These are phyloP conservation scores for Silvanus unidentatus DNA, from an alignment of 2,888 invertebrate species.

Conservation along the genomic window DNA sequence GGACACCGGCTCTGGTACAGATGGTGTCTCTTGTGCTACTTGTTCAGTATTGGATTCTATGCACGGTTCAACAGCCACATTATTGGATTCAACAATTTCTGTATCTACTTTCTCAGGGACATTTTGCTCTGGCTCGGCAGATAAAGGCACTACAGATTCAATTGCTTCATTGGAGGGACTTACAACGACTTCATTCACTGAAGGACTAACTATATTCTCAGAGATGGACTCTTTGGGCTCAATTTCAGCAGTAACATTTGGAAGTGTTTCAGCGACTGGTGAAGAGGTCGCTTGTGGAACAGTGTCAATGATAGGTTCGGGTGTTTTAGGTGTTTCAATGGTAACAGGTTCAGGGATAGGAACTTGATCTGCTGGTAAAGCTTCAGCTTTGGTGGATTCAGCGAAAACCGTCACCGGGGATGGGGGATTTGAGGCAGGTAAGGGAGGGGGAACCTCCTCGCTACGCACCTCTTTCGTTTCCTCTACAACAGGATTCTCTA, in stretches of 20 bases:
- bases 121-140: no score
- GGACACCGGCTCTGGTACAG: not conserved
- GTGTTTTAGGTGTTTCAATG: conserved; percentile 16
- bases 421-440: conserved; percentile 69
- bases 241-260: conserved; percentile 6
- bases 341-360: conserved; percentile 16
- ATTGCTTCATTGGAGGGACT: no score
- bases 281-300: conserved; percentile 9
- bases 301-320: conserved; percentile 10
- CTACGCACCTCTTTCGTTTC: conserved; percentile 53
- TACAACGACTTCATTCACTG: conserved; percentile 6
- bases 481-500: conserved; percentile 27
- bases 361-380: conserved; percentile 38
- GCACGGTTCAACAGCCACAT: no score
- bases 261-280: conserved; percentile 8
- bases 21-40: no score
- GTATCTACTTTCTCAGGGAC: no score
- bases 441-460: conserved; percentile 64
- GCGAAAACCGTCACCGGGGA: conserved; percentile 71
- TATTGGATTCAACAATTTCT: no score
- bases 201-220: not conserved
- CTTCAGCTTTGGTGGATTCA: conserved; percentile 58
- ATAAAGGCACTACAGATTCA: no score
- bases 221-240: not conserved
- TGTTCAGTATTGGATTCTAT: no score